phyloP scores from a whole-genome alignment of 2,888 invertebrate species.

The Parochlus steinenii region DNA sequence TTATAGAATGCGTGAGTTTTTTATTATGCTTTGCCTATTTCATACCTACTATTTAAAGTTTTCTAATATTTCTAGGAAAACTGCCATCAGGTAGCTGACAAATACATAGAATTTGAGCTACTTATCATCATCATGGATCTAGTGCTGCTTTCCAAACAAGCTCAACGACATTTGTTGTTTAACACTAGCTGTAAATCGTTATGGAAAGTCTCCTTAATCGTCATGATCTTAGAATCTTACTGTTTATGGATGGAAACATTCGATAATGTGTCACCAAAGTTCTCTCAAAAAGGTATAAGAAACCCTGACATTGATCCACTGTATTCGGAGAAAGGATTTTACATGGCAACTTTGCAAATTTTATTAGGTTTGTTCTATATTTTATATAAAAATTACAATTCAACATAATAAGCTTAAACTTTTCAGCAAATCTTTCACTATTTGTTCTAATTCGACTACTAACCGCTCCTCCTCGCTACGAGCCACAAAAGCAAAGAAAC shows the following conservation, averaged over 20 bases:
- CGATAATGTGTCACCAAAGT: conserved; percentile 17
- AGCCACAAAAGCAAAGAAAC: not conserved
- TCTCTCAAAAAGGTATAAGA: conserved; percentile 20
- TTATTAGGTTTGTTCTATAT: conserved; percentile 28
- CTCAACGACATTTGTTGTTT: conserved; percentile 70
- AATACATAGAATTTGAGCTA: conserved; percentile 84
- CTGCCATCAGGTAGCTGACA: conserved; percentile 65
- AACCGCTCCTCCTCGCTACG: conserved; percentile 9
- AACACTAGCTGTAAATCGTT: conserved; percentile 63
- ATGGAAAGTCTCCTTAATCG: conserved; percentile 65
- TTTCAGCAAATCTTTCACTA: conserved; percentile 13
- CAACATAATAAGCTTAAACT: not conserved
- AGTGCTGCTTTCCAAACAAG: conserved; percentile 60
- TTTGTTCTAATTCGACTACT: conserved; percentile 13
- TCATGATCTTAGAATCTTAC: conserved; percentile 68
- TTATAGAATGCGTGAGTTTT: conserved; percentile 54
- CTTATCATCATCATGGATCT: conserved; percentile 75
- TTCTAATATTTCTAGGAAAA: conserved; percentile 47
- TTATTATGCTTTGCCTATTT: not conserved
- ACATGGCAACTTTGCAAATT: conserved; percentile 37
- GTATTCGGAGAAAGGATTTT: conserved; percentile 41
- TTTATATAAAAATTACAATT: conserved; percentile 12
- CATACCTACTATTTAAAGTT: too few species aligned
- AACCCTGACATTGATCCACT: conserved; percentile 30
- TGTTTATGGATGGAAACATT: conserved; percentile 39